A percentile compares a stretch with the other conserved stretches of the same genome.
Conservation (phyloP, 2,888 invertebrate species). For the Geotrupes spiniger region DNA sequence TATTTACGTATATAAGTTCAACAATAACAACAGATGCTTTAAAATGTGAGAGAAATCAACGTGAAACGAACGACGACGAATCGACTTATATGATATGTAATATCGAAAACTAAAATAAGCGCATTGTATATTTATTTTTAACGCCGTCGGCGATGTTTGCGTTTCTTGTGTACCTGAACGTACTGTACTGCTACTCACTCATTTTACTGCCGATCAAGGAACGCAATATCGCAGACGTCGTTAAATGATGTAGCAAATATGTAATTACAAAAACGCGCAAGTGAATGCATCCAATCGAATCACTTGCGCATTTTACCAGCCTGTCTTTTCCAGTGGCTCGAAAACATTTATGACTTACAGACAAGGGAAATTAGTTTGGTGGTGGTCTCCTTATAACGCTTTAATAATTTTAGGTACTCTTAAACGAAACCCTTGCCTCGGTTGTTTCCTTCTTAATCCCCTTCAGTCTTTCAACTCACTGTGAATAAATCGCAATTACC, state of each 20-base stretch:
- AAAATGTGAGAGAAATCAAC: constrained; percentile 3
- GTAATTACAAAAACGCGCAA: constrained; percentile 18
- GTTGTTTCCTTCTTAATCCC: constrained; percentile 31
- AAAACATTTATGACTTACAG: constrained; percentile 33
- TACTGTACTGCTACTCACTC: constrained; percentile 26
- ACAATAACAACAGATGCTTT: constrained; percentile 1
- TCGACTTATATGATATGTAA: constrained; percentile 7
- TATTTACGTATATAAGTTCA: constrained; percentile 4
- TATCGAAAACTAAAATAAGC: constrained; percentile 18
- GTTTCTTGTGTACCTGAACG: constrained; percentile 21
- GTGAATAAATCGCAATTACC: constrained; percentile 22
- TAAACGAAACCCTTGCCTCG: constrained; percentile 32
- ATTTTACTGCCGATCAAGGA: constrained; percentile 24
- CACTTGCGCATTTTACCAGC: constrained; percentile 29
- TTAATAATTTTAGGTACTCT: constrained; percentile 13
- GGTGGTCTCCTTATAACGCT: constrained; percentile 38
- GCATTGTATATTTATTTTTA: constrained; percentile 28
- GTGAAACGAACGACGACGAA: constrained; percentile 10
- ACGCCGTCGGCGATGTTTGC: constrained; percentile 10
- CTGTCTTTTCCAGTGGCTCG: constrained; percentile 51
- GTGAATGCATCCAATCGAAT: neutral
- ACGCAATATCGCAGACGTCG: constrained; percentile 10
- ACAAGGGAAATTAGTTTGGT: constrained; percentile 44
- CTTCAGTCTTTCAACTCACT: constrained; percentile 30
- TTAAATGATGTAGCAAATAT: constrained; percentile 25